Evolutionary conservation across 2,888 invertebrate species (phyloP).

Genomic region (Teinopalpus imperialis): DNA sequence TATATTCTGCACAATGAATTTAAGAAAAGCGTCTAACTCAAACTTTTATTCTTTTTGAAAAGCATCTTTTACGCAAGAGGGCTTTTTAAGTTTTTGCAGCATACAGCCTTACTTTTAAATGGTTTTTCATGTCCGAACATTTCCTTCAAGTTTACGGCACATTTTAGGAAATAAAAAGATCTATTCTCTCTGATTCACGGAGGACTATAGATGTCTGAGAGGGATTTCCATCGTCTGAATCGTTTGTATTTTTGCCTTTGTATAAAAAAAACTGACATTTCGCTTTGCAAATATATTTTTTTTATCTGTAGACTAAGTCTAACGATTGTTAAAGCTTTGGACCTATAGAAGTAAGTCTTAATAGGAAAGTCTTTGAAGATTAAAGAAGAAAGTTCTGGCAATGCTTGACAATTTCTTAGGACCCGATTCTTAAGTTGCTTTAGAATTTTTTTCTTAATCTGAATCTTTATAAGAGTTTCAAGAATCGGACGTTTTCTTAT

Average conservation of each 20-base stretch:
- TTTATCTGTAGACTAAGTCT: slow-evolving; percentile 5
- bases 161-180: slow-evolving; percentile 22
- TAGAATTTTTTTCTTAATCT: no score
- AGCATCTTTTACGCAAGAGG: slow-evolving; percentile 16
- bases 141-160: slow-evolving; percentile 19
- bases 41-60: slow-evolving; percentile 20
- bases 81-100: slow-evolving; percentile 14
- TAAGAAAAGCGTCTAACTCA: neutral
- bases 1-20: slow-evolving; percentile 4
- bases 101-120: slow-evolving; percentile 17
- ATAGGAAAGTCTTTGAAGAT: neutral
- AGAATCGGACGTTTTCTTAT: no score
- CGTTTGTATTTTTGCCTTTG: slow-evolving; percentile 5
- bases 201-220: slow-evolving; percentile 17
- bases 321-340: slow-evolving; percentile 15
- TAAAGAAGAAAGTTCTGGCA: no score
- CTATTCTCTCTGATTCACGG: slow-evolving; percentile 19
- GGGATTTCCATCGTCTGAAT: slow-evolving; percentile 15
- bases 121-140: slow-evolving; percentile 20
- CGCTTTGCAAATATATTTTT: slow-evolving; percentile 1
- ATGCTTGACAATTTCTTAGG: no score
- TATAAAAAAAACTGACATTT: neutral
- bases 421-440: slow-evolving; percentile 5
- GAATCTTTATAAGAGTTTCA: no score
- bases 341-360: neutral